Evolutionary conservation across 2,797 vertebrate genomes (phyloP).

Genomic region (Poeciliopsis gracilis): DNA sequence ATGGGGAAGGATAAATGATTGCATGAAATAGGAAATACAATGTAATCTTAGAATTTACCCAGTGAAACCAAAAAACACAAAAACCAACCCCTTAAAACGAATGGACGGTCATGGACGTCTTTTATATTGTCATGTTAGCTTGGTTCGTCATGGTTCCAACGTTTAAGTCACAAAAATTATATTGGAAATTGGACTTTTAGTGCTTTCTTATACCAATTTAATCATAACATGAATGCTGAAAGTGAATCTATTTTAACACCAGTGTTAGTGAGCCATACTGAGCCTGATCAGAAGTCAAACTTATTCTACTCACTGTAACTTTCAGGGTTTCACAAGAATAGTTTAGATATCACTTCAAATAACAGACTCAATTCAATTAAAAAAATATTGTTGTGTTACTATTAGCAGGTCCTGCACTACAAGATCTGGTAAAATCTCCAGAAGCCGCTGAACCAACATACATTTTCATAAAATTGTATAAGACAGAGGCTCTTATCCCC

Average conservation of each 20-base stretch:
- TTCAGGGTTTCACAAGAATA: background rate
- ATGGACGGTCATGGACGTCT: background rate
- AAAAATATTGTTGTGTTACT: background rate
- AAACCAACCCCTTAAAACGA: background rate
- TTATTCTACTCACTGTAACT: background rate
- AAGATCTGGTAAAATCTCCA: background rate
- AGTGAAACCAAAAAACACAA: background rate
- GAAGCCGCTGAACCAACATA: background rate
- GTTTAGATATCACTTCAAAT: background rate
- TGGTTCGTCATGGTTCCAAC: background rate
- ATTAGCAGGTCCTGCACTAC: background rate
- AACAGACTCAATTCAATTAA: background rate
- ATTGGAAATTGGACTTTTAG: background rate
- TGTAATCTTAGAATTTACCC: background rate
- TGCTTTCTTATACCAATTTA: background rate
- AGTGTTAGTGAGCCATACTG: background rate
- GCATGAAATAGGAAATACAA: background rate
- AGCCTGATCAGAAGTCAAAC: background rate
- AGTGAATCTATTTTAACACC: background rate
- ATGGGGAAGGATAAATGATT: conserved; percentile 7
- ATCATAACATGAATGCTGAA: background rate
- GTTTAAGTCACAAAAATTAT: background rate
- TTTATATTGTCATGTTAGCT: background rate
- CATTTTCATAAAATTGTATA: background rate
- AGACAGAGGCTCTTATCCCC: background rate